Conservation (phyloP, 2,888 invertebrate genomes). For the Sylvicola cinctus region DNA sequence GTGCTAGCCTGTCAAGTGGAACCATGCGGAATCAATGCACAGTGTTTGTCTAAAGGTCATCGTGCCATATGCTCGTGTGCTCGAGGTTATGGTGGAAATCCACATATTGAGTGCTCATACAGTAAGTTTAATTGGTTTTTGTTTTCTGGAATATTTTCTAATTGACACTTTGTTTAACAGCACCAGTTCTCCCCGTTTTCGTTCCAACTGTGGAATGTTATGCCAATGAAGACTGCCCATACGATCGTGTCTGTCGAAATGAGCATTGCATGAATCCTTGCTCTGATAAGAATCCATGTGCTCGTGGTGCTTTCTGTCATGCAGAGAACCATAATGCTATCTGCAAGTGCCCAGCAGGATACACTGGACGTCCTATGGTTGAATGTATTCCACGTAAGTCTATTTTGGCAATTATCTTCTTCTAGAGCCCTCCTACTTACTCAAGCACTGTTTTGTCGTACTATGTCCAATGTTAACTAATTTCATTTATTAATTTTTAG, state of each 20-base stretch:
- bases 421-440: conserved; percentile 1
- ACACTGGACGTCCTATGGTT: conserved; percentile 46
- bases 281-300: conserved; percentile 43
- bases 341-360: conserved; percentile 64
- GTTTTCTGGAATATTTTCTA: background rate
- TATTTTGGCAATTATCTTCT: conserved; percentile 1
- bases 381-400: conserved; percentile 65
- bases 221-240: conserved; percentile 53
- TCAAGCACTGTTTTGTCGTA: too few relatives aligned
- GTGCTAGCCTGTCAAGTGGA: conserved; percentile 58
- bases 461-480: conserved; percentile 5
- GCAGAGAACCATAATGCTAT: conserved; percentile 51
- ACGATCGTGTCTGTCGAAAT: conserved; percentile 54
- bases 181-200: conserved; percentile 15
- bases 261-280: conserved; percentile 65
- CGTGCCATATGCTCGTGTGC: conserved; percentile 61
- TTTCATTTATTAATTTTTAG: conserved; percentile 21
- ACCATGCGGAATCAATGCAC: conserved; percentile 63
- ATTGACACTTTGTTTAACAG: conserved; percentile 7
- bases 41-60: conserved; percentile 56
- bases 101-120: conserved; percentile 51
- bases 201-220: conserved; percentile 44
- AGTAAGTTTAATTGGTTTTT: conserved; percentile 24
- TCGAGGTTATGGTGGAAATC: conserved; percentile 54
- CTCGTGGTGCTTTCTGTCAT: conserved; percentile 61